Conservation (phyloP, 2,797 vertebrate species). For the Emydoidea blandingii region DNA sequence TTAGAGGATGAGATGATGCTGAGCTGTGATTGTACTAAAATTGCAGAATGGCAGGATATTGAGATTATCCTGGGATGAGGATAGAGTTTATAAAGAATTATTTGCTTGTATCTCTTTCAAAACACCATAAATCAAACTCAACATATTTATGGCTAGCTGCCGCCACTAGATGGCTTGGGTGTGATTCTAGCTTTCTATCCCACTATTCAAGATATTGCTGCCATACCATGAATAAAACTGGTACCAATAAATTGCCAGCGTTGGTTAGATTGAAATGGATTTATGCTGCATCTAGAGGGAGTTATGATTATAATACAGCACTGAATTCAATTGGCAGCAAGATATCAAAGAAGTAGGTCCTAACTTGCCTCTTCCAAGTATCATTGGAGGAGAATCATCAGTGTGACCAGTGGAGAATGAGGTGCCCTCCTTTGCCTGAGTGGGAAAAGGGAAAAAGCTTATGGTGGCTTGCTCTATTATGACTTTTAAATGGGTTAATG, state of each 20-base stretch:
- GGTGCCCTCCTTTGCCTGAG: neutral
- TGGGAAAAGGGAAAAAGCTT: neutral
- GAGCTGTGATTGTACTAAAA: neutral
- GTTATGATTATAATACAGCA: neutral
- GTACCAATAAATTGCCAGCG: neutral
- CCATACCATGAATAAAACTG: neutral
- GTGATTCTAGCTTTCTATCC: conserved; percentile 10
- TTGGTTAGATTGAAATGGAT: neutral
- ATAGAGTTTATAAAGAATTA: neutral
- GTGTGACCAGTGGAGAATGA: neutral
- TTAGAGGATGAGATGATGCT: neutral
- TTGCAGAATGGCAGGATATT: neutral
- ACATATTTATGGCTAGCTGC: neutral
- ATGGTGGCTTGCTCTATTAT: conserved; percentile 22
- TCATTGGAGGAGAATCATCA: neutral
- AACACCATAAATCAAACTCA: neutral
- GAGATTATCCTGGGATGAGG: neutral
- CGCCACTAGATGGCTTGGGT: neutral
- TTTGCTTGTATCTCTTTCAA: neutral
- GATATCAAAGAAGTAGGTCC: neutral
- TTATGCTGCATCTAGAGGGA: neutral
- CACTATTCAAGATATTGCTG: neutral
- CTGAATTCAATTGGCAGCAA: neutral
- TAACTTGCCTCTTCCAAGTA: neutral
- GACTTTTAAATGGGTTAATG: neutral